Evolutionary conservation across 1,140 invertebrate genomes (phyloP), one percentile per base, ranked within the genome.

Genomic region (Lerema accius): DNA sequence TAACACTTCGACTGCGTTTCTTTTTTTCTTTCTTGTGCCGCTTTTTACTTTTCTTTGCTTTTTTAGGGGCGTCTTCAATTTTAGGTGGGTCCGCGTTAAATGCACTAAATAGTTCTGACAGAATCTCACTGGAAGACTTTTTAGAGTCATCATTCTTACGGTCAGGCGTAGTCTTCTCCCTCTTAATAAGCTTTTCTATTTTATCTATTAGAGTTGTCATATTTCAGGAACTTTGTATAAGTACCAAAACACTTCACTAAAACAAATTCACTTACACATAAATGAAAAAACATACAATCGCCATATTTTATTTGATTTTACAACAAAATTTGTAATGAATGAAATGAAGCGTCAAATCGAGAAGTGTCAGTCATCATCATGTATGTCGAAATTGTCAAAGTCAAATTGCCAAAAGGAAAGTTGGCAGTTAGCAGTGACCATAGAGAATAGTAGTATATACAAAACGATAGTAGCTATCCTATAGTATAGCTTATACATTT

Each of bases 51-150:
- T 81, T 91, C 70, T 78, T 91, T 17, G 64, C 68, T 65, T 76
- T 81, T 64, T 87, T 91, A 58, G 55, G 58, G 28, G 62, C 68
- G 9, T 90, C 87, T 11, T 80, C 80, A 65, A 91, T 91, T 70
- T 92, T 89, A 5, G 93, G 93, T 39, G 93, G 93, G 56, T 91
- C 91, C 17, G 92, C 93, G 74, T 95, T 94, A 73, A 95, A 95
- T 3, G 94, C 95, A 49, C 93, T 92, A 72, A 96, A 96, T 0
- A 96, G 89, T 84, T 96, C 95, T 0, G 94, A 94, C 4, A 96
- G 89, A 73, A 96, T 96, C 80, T 96, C 95, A 80, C 94, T 95
- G 0, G 95, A 96, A 3, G 95, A 94, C 74, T 95, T 95, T 0
- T 83, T 84, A 1, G 86, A 83, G 13, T 82, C 83, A 50, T 92